phyloP scores from a whole-genome alignment of 2,888 invertebrate genomes.

The Adelphocoris suturalis region DNA sequence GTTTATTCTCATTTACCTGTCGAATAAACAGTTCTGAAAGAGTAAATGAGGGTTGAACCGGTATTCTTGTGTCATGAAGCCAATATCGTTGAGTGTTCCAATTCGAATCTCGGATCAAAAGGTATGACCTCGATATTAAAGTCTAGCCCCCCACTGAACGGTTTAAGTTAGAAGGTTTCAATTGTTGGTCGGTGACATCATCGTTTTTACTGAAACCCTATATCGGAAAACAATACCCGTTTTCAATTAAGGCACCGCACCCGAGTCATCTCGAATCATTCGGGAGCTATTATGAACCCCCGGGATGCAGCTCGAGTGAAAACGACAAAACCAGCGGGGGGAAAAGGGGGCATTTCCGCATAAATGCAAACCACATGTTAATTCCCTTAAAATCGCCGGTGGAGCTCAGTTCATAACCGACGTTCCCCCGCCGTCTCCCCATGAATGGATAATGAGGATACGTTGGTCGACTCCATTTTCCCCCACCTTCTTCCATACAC shows the following conservation, averaged over 20 bases:
- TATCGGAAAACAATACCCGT: constrained; percentile 25
- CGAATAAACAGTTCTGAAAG: no score
- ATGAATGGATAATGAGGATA: constrained; percentile 19
- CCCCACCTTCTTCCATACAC: constrained; percentile 3
- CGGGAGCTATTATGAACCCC: constrained; percentile 13
- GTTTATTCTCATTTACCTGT: no score
- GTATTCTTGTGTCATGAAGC: no score
- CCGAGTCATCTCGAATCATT: neutral
- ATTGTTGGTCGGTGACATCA: neutral
- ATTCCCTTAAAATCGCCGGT: neutral
- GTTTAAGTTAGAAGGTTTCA: neutral
- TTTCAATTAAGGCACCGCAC: neutral
- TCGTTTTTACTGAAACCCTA: neutral
- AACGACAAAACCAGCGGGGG: neutral
- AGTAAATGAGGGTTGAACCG: no score
- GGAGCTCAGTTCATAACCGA: neutral
- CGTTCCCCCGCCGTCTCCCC: neutral
- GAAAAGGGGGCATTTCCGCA: neutral
- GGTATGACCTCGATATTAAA: no score
- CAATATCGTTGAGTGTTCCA: no score
- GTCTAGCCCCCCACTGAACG: no score
- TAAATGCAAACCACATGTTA: constrained; percentile 20
- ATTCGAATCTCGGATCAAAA: no score
- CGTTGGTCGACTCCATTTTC: neutral
- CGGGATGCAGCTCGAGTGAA: neutral